phyloP scores from a whole-genome alignment of 2,888 invertebrate species.

The Mimas tiliae region DNA sequence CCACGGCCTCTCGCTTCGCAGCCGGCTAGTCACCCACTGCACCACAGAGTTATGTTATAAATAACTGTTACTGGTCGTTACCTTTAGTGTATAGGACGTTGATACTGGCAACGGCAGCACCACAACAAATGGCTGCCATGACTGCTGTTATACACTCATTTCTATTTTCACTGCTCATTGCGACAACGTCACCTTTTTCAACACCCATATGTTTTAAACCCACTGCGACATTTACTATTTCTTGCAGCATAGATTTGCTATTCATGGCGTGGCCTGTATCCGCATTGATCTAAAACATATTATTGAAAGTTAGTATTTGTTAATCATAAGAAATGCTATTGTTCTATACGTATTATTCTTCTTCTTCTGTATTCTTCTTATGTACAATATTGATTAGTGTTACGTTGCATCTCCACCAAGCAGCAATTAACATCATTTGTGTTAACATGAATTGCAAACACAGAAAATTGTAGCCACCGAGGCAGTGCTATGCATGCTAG shows the following conservation, averaged over 20 bases:
- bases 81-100: constrained; percentile 81
- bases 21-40: no score
- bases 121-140: constrained; percentile 65
- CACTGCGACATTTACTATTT: constrained; percentile 75
- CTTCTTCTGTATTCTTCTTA: no score
- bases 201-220: constrained; percentile 71
- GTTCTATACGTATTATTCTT: no score
- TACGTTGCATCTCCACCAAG: no score
- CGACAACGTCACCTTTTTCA: constrained; percentile 73
- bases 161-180: constrained; percentile 82
- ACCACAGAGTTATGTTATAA: background rate
- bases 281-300: constrained; percentile 42
- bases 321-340: no score
- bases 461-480: no score
- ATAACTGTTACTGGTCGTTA: constrained; percentile 38
- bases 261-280: constrained; percentile 44
- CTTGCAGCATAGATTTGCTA: constrained; percentile 71
- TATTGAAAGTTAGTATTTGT: background rate
- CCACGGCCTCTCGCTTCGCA: no score
- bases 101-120: constrained; percentile 78
- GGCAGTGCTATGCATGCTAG: no score
- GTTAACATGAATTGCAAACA: no score
- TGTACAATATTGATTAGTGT: no score
- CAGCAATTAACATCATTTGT: no score
- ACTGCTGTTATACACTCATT: constrained; percentile 74